These are phyloP conservation scores for Shargacucullia verbasci DNA, from an alignment of 2,888 invertebrate species.

Conservation along the genomic window DNA sequence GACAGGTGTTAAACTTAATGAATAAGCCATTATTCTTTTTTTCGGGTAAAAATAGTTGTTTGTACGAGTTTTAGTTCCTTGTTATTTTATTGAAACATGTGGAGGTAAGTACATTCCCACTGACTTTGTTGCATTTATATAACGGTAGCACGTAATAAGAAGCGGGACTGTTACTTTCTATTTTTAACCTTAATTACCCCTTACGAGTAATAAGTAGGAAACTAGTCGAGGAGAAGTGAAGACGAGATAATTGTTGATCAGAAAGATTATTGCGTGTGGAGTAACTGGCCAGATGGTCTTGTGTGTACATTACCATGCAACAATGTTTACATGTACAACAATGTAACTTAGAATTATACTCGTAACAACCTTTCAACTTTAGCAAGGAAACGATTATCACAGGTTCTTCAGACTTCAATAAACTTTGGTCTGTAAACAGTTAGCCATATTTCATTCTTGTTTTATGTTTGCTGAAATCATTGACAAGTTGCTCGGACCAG, in stretches of 20 bases:
- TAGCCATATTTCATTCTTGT: slow-evolving; percentile 2
- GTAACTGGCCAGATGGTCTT: background rate
- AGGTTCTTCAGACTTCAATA: background rate
- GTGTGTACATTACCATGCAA: slow-evolving; percentile 8
- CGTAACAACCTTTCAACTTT: slow-evolving; percentile 12
- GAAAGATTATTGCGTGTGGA: background rate
- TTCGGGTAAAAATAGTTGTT: too few species aligned
- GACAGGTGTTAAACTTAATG: too few species aligned
- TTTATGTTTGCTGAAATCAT: slow-evolving; percentile 23
- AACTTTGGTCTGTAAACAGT: slow-evolving; percentile 15
- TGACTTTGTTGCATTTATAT: slow-evolving; percentile 14
- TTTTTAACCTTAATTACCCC: slow-evolving; percentile 3
- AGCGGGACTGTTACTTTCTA: slow-evolving; percentile 5
- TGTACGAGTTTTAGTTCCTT: too few species aligned
- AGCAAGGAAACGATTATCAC: slow-evolving; percentile 5
- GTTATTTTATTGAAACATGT: background rate
- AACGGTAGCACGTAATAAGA: background rate
- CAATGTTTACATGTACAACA: slow-evolving; percentile 15
- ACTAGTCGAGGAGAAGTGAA: background rate
- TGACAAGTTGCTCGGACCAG: slow-evolving; percentile 11
- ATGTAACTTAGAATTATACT: slow-evolving; percentile 11
- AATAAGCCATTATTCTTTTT: too few species aligned
- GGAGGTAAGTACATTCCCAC: slow-evolving; percentile 5
- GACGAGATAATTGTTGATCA: background rate
- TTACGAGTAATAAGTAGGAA: background rate